Conservation (phyloP, 2,888 invertebrate genomes). For the Xestia sexstrigata region DNA sequence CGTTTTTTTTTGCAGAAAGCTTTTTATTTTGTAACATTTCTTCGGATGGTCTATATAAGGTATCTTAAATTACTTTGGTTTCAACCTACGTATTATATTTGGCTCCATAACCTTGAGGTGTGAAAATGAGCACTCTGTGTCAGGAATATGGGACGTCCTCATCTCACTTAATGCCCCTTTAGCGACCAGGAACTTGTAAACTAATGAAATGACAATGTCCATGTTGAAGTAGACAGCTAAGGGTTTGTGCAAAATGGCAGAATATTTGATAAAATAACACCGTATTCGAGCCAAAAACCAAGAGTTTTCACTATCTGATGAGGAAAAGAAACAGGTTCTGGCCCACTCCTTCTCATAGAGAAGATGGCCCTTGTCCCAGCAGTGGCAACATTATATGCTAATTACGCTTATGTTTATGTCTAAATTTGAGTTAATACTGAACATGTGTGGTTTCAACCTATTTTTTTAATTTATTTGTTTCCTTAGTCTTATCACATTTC, state of each 20-base stretch:
- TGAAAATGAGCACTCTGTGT: conserved; percentile 10
- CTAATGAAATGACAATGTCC: conserved; percentile 62
- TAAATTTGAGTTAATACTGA: too few species aligned
- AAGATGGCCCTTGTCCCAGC: background rate
- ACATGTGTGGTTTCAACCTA: too few species aligned
- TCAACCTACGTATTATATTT: background rate
- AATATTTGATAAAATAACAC: background rate
- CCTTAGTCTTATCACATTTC: too few species aligned
- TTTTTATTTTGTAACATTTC: too few species aligned
- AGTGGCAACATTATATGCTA: background rate
- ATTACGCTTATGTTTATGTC: too few species aligned
- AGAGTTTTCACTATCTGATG: background rate
- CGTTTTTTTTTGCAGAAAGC: too few species aligned
- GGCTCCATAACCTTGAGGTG: background rate
- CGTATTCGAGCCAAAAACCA: background rate
- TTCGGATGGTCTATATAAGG: background rate
- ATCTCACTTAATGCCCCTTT: conserved; percentile 42
- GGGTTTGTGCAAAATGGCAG: background rate
- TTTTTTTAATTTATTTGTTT: too few species aligned
- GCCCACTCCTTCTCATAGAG: background rate
- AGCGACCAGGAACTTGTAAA: conserved; percentile 52
- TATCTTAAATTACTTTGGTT: background rate
- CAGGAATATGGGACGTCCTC: conserved; percentile 26
- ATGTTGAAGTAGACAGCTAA: conserved; percentile 45
- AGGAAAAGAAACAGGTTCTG: background rate